Percentiles rank a stretch among this genome's conserved stretches.
These are phyloP conservation scores for Prunella strophiata DNA, from an alignment of 2,797 vertebrate species.

Conservation along the genomic window DNA sequence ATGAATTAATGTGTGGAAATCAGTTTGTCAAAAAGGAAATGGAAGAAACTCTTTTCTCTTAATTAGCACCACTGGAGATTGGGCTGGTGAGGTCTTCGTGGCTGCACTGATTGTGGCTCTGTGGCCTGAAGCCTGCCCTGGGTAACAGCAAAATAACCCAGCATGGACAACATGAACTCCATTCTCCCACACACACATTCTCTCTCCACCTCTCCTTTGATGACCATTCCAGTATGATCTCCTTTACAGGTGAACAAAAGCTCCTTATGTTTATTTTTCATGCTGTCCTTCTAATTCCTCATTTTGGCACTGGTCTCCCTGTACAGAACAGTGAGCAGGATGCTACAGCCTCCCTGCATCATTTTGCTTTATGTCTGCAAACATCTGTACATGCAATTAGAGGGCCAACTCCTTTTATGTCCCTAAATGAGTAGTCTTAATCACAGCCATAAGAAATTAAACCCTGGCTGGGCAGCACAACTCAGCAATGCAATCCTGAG, in stretches of 20 bases:
- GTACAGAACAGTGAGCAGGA: neutral
- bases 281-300: neutral
- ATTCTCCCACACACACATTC: neutral
- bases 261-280: neutral
- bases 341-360: neutral
- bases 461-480: conserved; percentile 18
- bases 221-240: neutral
- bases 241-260: neutral
- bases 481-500: neutral
- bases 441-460: conserved; percentile 32
- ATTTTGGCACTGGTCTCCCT: neutral
- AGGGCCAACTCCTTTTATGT: conserved; percentile 53
- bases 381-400: conserved; percentile 54
- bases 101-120: neutral
- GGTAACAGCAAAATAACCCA: neutral
- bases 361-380: conserved; percentile 56
- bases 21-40: neutral
- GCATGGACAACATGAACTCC: neutral
- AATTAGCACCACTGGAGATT: neutral
- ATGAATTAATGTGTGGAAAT: conserved; percentile 7
- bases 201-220: neutral
- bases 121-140: neutral
- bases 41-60: neutral
- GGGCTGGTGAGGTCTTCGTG: neutral
- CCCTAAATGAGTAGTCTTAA: conserved; percentile 60